These are phyloP conservation scores for Paramormyrops kingsleyae DNA, from an alignment of 2,113 vertebrate species.

Conservation along the genomic window DNA sequence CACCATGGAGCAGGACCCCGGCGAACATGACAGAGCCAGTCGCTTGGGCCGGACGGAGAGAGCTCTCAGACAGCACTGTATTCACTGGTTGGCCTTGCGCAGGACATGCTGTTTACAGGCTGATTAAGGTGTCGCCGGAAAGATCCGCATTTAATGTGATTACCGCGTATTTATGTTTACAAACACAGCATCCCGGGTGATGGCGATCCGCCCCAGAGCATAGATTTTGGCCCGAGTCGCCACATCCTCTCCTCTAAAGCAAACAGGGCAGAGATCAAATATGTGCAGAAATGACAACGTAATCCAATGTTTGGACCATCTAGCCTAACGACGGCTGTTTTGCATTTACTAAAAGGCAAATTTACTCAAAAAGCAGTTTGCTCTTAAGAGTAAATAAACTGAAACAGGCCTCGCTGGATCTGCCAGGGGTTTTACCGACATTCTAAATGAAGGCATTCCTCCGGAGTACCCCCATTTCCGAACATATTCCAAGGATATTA, in stretches of 20 bases:
- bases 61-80: conserved; percentile 40
- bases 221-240: neutral
- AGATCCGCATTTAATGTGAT: conserved; percentile 28
- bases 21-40: conserved; percentile 49
- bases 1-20: conserved; percentile 29
- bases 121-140: conserved; percentile 32
- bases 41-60: conserved; percentile 43
- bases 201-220: neutral
- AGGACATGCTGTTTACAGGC: conserved; percentile 29
- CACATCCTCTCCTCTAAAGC: neutral
- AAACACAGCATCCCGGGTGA: neutral
- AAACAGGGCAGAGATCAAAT: conserved; percentile 11
- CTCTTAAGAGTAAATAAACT: conserved; percentile 5
- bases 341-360: conserved; percentile 8
- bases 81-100: conserved; percentile 39
- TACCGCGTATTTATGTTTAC: conserved; percentile 11
- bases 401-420: neutral
- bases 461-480: neutral
- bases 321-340: conserved; percentile 8
- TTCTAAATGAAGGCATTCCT: neutral
- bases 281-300: neutral
- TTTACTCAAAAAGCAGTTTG: conserved; percentile 14
- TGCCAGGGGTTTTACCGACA: neutral
- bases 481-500: neutral
- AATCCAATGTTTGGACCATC: conserved; percentile 16